phyloP scores from a whole-genome alignment of 2,888 invertebrate species.

The Cecidostiba fungosa region DNA sequence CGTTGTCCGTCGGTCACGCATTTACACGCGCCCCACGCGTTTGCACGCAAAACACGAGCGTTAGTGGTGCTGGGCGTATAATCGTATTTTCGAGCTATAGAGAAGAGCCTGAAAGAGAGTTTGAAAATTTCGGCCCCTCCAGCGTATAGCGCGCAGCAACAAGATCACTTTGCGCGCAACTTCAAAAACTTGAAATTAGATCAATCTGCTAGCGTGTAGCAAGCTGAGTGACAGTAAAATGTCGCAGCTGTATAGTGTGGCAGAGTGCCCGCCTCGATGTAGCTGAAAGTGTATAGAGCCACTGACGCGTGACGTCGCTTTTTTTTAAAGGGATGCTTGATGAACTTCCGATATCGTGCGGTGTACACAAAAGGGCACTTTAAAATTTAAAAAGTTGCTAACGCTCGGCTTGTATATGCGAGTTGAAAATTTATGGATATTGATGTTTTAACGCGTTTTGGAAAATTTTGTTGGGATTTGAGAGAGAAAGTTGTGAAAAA shows the following conservation, averaged over 20 bases:
- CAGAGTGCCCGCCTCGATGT: neutral
- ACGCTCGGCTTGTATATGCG: too few species aligned
- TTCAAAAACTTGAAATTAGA: constrained; percentile 36
- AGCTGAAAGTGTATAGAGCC: neutral
- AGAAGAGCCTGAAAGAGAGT: neutral
- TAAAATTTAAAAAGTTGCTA: too few species aligned
- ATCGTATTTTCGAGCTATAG: constrained; percentile 5
- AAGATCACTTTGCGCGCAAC: constrained; percentile 37
- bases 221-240: neutral
- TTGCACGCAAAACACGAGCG: constrained; percentile 27
- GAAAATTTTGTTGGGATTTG: too few species aligned
- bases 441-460: too few species aligned
- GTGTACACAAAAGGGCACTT: neutral
- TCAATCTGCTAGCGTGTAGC: constrained; percentile 13
- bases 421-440: too few species aligned
- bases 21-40: neutral
- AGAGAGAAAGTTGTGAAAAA: too few species aligned
- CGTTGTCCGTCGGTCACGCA: neutral
- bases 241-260: neutral
- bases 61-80: constrained; percentile 8
- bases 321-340: neutral
- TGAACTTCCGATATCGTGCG: neutral
- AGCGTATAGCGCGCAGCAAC: neutral
- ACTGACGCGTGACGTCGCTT: neutral
- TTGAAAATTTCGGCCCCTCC: neutral